These are phyloP conservation scores for Geotrupes spiniger DNA, from an alignment of 2,888 invertebrate genomes.

Conservation along the genomic window DNA sequence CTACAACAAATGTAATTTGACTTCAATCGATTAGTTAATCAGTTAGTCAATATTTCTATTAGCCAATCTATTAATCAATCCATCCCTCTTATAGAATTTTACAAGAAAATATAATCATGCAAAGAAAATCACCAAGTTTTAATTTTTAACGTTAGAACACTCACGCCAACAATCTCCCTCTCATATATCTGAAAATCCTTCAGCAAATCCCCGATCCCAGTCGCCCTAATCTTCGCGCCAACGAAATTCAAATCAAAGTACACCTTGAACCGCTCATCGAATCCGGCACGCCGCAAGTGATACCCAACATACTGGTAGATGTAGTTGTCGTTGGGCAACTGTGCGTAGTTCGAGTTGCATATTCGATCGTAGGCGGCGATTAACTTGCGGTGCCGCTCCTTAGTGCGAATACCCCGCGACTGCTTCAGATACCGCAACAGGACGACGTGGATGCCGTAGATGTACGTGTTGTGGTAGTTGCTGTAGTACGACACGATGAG, in stretches of 20 bases:
- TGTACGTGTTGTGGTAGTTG: constrained; percentile 53
- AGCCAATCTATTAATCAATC: too few species aligned
- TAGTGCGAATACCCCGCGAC: constrained; percentile 47
- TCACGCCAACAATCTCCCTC: constrained; percentile 48
- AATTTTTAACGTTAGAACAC: too few species aligned
- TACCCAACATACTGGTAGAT: constrained; percentile 70
- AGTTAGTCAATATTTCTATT: too few species aligned
- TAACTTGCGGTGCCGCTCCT: constrained; percentile 57
- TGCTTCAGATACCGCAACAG: constrained; percentile 62
- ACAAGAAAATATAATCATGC: too few species aligned
- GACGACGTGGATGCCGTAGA: constrained; percentile 71
- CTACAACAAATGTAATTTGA: too few species aligned
- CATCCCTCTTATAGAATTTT: too few species aligned
- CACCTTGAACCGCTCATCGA: constrained; percentile 58
- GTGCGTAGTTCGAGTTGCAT: constrained; percentile 53
- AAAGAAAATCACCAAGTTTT: too few species aligned
- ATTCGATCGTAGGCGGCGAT: constrained; percentile 58
- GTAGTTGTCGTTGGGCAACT: constrained; percentile 69
- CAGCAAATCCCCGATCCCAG: constrained; percentile 67
- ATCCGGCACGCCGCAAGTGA: constrained; percentile 60
- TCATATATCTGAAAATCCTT: constrained; percentile 65
- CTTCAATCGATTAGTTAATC: too few species aligned
- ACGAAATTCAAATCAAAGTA: constrained; percentile 69
- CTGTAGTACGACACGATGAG: constrained; percentile 64
- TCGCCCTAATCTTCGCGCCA: constrained; percentile 65